These are phyloP conservation scores for Xyrauchen texanus DNA, from an alignment of 2,113 vertebrate species.

Conservation along the genomic window DNA sequence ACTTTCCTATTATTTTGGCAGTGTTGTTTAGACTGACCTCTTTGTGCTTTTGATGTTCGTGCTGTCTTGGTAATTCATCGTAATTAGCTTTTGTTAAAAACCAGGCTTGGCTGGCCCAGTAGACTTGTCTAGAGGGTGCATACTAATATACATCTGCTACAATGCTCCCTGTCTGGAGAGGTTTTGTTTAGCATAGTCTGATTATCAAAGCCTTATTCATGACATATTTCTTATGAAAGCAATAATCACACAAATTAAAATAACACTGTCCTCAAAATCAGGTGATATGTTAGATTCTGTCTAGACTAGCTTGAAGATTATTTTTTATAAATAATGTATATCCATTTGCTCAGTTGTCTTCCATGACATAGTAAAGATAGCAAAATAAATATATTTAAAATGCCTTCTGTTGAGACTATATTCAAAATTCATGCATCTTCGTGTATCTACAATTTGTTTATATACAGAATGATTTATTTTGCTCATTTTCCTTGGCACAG, in stretches of 20 bases:
- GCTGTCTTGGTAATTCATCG: slow-evolving; percentile 47
- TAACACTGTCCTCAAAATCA: not conserved
- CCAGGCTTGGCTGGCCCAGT: slow-evolving; percentile 45
- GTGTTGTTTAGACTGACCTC: slow-evolving; percentile 18
- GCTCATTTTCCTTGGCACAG: slow-evolving; percentile 15
- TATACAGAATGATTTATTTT: slow-evolving; percentile 15
- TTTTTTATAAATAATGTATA: not conserved
- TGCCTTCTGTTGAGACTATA: not conserved
- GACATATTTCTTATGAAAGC: not conserved
- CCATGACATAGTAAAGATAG: not conserved
- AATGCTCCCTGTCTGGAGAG: not conserved
- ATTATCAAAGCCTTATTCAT: not conserved
- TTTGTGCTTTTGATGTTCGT: slow-evolving; percentile 32
- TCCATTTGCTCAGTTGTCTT: not conserved
- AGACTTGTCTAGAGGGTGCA: slow-evolving; percentile 57
- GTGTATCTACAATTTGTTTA: too few relatives aligned
- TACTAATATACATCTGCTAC: slow-evolving; percentile 74
- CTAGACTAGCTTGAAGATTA: not conserved
- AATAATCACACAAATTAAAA: not conserved
- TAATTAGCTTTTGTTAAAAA: slow-evolving; percentile 49
- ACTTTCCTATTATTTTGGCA: not conserved
- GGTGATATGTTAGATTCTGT: not conserved
- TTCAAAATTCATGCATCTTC: slow-evolving; percentile 30
- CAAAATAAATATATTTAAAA: too few relatives aligned
- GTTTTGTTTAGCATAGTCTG: slow-evolving; percentile 9